Evolutionary conservation across 2,888 invertebrate species (phyloP), one percentile per base, ranked within the genome.

Genomic region (Agapostemon virescens): DNA sequence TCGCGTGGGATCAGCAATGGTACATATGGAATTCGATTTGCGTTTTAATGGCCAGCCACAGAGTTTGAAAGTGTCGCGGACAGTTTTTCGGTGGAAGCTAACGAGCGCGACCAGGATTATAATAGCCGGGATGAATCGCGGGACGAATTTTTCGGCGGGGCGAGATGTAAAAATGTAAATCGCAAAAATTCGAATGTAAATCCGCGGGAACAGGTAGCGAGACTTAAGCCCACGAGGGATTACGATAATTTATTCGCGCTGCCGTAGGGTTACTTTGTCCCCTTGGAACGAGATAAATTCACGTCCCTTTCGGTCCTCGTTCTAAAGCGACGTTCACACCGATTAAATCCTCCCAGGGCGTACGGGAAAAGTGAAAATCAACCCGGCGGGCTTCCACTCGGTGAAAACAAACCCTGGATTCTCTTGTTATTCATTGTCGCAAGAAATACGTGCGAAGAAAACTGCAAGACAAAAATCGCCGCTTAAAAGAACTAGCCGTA

Each of bases 251-350:
- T 89, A 89, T 88, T 86, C 88, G 82, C 84, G 82, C 74, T 80
- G 82, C 82, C 84, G 84, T 84, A 84, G 88, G 87, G 88, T 87
- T 86, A 88, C 83, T 86, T 87, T 88, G 84, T 85, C 83, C 88
- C 88, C 83, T 85, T 26, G 88, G 86, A 88, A 84, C 88, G 86
- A 88, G 87, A 89, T 89, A 89, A 89, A 89, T 87, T 86, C 87
- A 74, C 78, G 80, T 74, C 79, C 82, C 78, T 84, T 80, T 83
- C 77, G 69, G 80, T 61, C 52, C 20, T 61, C 42, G 63, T 40
- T 30, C 17, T 88, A 78, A 85, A 85, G 86, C 81, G 67, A 66
- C 76, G 36, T 84, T 69, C 86, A 86, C 83, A 75, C 72, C 63
- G 77, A 78, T 83, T 76, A 72, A 69, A 81, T 30, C 33, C 55